Percentiles rank a stretch among this genome's conserved stretches.
These are phyloP conservation scores for Pangasius sanitwongsei DNA, from an alignment of 2,797 vertebrate species.

Conservation along the genomic window DNA sequence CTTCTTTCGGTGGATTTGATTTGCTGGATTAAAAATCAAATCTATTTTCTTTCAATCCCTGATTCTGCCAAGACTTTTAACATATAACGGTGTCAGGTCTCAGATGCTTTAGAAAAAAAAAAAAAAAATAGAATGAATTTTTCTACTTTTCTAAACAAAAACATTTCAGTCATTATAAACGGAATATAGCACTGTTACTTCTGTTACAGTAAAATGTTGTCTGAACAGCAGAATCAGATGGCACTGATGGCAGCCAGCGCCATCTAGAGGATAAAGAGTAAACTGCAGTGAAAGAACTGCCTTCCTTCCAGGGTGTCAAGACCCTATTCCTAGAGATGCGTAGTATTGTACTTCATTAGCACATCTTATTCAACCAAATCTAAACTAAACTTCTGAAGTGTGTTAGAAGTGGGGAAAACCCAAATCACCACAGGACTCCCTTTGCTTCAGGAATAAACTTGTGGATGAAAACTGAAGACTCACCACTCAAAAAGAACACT, in stretches of 20 bases:
- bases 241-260: neutral
- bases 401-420: neutral
- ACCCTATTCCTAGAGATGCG: neutral
- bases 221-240: neutral
- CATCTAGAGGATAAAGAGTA: slow-evolving; percentile 10
- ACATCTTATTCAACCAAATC: neutral
- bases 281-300: neutral
- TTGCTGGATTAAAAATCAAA: neutral
- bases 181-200: too few species aligned
- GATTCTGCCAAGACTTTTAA: neutral
- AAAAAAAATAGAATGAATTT: neutral
- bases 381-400: neutral
- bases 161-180: neutral
- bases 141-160: neutral
- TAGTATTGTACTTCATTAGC: neutral
- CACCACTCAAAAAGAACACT: neutral
- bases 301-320: neutral
- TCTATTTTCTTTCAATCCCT: neutral
- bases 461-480: neutral
- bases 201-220: neutral
- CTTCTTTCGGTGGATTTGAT: neutral
- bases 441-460: neutral
- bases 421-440: neutral
- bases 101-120: neutral
- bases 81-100: neutral